Evolutionary conservation across 2,113 vertebrate species (phyloP).

Genomic region (Lipophrys pholis): DNA sequence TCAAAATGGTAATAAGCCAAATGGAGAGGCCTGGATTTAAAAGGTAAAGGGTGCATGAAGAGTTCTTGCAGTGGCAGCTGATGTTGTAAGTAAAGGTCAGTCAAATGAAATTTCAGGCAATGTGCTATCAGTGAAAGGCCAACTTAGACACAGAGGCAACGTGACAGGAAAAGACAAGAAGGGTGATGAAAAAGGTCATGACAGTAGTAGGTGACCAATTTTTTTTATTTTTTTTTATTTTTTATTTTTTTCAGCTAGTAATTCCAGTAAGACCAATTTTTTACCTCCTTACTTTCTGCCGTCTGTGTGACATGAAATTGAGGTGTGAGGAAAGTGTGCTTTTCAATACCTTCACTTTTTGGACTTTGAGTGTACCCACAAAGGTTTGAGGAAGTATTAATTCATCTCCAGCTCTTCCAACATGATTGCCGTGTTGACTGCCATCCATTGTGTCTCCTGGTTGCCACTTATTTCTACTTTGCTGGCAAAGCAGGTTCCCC

Average conservation of each 20-base stretch:
- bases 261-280: constrained; percentile 26
- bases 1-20: constrained; percentile 38
- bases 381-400: background rate
- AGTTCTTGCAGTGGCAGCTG: constrained; percentile 22
- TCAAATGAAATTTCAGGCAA: constrained; percentile 45
- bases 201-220: constrained; percentile 18
- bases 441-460: background rate
- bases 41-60: constrained; percentile 32
- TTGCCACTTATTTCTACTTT: constrained; percentile 32
- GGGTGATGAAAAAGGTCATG: constrained; percentile 47
- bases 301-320: background rate
- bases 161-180: constrained; percentile 40
- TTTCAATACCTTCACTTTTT: background rate
- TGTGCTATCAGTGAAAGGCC: constrained; percentile 48
- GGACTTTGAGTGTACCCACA: background rate
- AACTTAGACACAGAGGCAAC: constrained; percentile 21
- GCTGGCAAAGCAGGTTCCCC: constrained; percentile 16
- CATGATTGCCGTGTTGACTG: background rate
- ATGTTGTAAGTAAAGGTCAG: constrained; percentile 64
- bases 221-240: background rate
- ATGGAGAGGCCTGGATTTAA: constrained; percentile 30
- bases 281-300: background rate
- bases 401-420: background rate
- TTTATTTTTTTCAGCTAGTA: background rate
- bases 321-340: background rate